Base-by-base conservation (phyloP, 1,140 invertebrate species). In the Aphaenogaster floridana region DNA sequence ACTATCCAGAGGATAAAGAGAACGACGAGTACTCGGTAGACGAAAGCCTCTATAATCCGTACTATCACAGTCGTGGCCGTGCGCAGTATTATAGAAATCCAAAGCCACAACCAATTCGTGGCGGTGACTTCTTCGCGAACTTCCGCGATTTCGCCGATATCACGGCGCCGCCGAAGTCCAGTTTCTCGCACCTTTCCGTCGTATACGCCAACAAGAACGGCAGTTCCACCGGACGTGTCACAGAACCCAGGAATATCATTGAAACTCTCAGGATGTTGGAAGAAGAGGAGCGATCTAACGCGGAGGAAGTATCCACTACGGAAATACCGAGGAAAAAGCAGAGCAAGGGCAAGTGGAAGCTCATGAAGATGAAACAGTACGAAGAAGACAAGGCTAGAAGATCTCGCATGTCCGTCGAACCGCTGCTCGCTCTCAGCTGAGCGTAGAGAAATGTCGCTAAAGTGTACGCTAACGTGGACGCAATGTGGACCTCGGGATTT, bases 111-210 rank as follows among this genome's bases (percentile, higher is more conserved):
- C 93, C 95, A 13, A 80, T 95, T 5, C 91, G 94, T 0, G 93
- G 92, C 42, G 94, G 94, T 0, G 95, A 95, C 45, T 94, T 96
- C 92, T 98, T 98, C 91, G 97, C 98, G 4, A 98, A 98, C 92
- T 98, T 98, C 95, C 96, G 97, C 86, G 98, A 98, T 91, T 98
- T 98, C 92, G 98, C 98, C 0, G 98, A 98, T 90, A 98, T 98
- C 42, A 98, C 98, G 59, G 97, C 97, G 8, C 97, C 97, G 13
- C 96, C 97, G 0, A 97, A 98, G 92, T 96, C 97, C 1, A 97
- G 97, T 6, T 98, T 97, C 93, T 98, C 98, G 0, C 97, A 98
- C 89, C 97, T 97, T 81, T 97, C 98, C 34, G 97, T 98, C 0
- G 97, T 98, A 0, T 98, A 98, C 92, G 97, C 97, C 0, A 98